Evolutionary conservation across 1,140 invertebrate species (phyloP).

Genomic region (Pissodes strobi): DNA sequence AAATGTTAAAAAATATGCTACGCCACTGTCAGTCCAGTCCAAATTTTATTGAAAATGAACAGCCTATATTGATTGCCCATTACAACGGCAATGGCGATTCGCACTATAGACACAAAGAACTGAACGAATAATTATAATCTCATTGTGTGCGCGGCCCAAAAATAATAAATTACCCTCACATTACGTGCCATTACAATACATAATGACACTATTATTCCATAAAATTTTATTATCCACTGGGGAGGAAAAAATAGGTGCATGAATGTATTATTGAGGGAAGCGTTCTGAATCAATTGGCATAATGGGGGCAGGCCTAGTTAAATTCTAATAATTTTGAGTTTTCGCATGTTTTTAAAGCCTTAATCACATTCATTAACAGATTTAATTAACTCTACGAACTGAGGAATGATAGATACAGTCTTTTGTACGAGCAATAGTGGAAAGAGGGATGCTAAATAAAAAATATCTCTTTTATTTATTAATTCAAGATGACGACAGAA

Average conservation of each 20-base stretch:
- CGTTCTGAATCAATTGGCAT: not conserved
- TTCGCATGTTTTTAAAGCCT: too few relatives aligned
- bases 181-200: slow-evolving; percentile 44
- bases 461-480: too few relatives aligned
- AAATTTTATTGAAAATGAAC: slow-evolving; percentile 44
- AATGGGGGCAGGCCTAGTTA: not conserved
- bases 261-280: not conserved
- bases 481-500: too few relatives aligned
- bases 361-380: too few relatives aligned
- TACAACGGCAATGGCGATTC: slow-evolving; percentile 28
- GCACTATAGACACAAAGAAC: slow-evolving; percentile 41
- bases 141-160: slow-evolving; percentile 39
- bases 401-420: too few relatives aligned
- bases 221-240: slow-evolving; percentile 39
- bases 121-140: slow-evolving; percentile 43
- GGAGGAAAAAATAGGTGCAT: not conserved
- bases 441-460: too few relatives aligned
- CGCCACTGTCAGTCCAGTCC: slow-evolving; percentile 24
- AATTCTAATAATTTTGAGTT: not conserved
- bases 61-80: slow-evolving; percentile 43
- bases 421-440: too few relatives aligned
- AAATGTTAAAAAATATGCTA: too few relatives aligned
- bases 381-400: too few relatives aligned
- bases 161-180: slow-evolving; percentile 45
- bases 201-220: slow-evolving; percentile 42